Conservation (phyloP, 2,113 vertebrate species). For the Xenopus borealis region DNA sequence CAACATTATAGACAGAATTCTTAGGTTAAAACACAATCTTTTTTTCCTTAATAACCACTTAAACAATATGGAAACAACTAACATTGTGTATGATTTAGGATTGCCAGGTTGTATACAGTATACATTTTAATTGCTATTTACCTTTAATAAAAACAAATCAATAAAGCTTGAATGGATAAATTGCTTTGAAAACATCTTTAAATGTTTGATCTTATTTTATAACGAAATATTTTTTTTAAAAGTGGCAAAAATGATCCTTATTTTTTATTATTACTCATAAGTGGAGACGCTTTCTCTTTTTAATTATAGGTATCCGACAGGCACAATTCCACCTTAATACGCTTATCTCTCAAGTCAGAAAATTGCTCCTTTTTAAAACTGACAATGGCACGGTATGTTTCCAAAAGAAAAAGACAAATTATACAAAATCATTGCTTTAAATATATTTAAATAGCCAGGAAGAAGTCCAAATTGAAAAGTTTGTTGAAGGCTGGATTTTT, state of each 20-base stretch:
- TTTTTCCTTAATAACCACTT: too few relatives aligned
- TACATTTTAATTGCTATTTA: too few relatives aligned
- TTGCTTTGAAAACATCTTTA: background rate
- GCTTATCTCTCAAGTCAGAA: slow-evolving; percentile 78
- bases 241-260: slow-evolving; percentile 75
- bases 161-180: too few relatives aligned
- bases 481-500: slow-evolving; percentile 58
- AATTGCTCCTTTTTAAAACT: slow-evolving; percentile 81
- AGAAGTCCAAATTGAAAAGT: slow-evolving; percentile 71
- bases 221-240: slow-evolving; percentile 66
- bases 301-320: slow-evolving; percentile 74
- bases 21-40: too few relatives aligned
- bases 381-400: slow-evolving; percentile 81
- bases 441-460: slow-evolving; percentile 68
- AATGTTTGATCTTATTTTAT: slow-evolving; percentile 51
- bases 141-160: too few relatives aligned
- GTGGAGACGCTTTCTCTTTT: slow-evolving; percentile 74
- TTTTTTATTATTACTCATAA: slow-evolving; percentile 64
- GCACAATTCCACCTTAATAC: slow-evolving; percentile 76
- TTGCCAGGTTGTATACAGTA: too few relatives aligned
- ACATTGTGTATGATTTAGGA: too few relatives aligned
- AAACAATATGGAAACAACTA: too few relatives aligned
- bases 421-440: slow-evolving; percentile 75
- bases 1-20: too few relatives aligned
- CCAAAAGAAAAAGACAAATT: slow-evolving; percentile 74